Conservation (phyloP, 2,888 invertebrate genomes). For the Rhamnusium bicolor region DNA sequence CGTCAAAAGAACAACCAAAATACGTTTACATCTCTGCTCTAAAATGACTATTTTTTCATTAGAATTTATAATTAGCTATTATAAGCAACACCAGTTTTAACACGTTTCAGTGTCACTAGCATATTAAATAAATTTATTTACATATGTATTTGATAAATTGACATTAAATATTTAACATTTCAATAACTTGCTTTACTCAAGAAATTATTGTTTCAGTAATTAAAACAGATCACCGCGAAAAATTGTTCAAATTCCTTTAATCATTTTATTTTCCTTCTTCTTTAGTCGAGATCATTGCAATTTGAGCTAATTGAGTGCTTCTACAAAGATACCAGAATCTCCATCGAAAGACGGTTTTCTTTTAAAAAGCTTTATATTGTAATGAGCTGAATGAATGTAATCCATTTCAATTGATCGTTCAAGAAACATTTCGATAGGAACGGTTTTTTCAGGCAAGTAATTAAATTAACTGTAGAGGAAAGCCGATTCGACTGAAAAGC, state of each 20-base stretch:
- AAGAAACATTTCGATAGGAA: constrained; percentile 41
- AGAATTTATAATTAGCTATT: too few relatives aligned
- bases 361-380: constrained; percentile 50
- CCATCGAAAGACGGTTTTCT: constrained; percentile 27
- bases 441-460: constrained; percentile 24
- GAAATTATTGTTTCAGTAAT: too few relatives aligned
- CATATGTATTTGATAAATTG: too few relatives aligned
- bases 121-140: too few relatives aligned
- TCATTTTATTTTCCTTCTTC: constrained; percentile 12
- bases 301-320: constrained; percentile 30
- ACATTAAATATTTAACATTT: too few relatives aligned
- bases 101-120: too few relatives aligned
- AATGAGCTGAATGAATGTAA: constrained; percentile 46
- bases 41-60: too few relatives aligned
- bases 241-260: not conserved
- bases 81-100: too few relatives aligned
- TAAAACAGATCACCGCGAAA: not conserved
- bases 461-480: constrained; percentile 27
- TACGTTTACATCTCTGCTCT: too few relatives aligned
- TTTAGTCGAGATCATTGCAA: constrained; percentile 7
- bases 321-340: constrained; percentile 17
- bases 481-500: constrained; percentile 14
- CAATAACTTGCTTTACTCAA: too few relatives aligned
- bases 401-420: constrained; percentile 48
- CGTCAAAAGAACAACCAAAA: too few relatives aligned